Conservation (phyloP, 2,113 vertebrate genomes). For the Melanotaenia duboulayi region DNA sequence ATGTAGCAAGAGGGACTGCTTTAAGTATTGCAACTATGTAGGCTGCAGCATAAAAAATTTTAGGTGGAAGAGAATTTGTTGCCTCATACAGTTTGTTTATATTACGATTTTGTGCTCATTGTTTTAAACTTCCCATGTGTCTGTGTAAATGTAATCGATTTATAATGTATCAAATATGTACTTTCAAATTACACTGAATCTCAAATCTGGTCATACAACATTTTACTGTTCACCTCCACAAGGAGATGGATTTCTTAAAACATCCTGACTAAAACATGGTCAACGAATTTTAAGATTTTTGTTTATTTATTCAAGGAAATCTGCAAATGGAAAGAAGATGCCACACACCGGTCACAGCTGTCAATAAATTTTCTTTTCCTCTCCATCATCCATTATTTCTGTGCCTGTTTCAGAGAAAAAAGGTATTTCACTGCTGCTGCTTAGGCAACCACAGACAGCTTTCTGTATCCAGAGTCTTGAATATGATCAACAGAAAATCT, state of each 20-base stretch:
- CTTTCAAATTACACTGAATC: constrained; percentile 17
- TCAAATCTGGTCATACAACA: constrained; percentile 1
- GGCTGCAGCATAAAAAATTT: constrained; percentile 24
- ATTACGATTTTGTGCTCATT: constrained; percentile 1
- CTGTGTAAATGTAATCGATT: constrained; percentile 4
- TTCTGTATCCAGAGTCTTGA: constrained; percentile 69
- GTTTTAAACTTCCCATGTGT: neutral
- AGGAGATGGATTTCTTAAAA: constrained; percentile 29
- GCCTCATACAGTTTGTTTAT: constrained; percentile 4
- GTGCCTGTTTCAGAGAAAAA: constrained; percentile 36
- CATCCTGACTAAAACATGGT: constrained; percentile 47
- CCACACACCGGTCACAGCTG: constrained; percentile 52
- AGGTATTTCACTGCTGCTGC: constrained; percentile 41
- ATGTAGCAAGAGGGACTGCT: constrained; percentile 54
- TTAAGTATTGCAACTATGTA: constrained; percentile 6
- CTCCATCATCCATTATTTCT: constrained; percentile 51
- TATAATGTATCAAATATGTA: constrained; percentile 12
- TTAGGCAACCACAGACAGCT: constrained; percentile 53
- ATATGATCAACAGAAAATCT: constrained; percentile 68
- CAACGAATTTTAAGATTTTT: constrained; percentile 23
- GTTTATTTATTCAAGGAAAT: constrained; percentile 31
- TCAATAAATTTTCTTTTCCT: constrained; percentile 57
- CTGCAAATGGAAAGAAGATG: constrained; percentile 48
- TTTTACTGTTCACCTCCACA: constrained; percentile 28
- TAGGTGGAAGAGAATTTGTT: constrained; percentile 12